Conservation (phyloP, 2,888 invertebrate species). For the Hecatera dysodea region DNA sequence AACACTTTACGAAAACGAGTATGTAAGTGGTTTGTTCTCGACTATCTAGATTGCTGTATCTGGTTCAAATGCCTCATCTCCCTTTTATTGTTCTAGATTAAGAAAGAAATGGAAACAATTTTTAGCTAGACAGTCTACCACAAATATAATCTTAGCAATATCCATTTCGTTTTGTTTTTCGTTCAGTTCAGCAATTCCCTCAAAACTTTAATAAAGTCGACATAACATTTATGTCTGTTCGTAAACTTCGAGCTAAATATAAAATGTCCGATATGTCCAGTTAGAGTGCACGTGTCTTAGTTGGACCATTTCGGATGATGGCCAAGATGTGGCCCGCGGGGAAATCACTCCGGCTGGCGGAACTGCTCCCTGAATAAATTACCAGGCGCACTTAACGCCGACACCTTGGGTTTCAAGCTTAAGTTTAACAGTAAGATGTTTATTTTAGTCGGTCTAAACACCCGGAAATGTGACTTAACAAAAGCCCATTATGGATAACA, state of each 20-base stretch:
- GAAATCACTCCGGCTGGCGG: conserved; percentile 52
- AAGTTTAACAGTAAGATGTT: conserved; percentile 18
- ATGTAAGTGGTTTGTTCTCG: background rate
- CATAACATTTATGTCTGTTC: background rate
- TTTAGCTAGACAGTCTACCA: background rate
- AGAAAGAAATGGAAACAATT: background rate
- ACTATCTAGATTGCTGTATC: background rate
- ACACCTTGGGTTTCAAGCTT: conserved; percentile 43
- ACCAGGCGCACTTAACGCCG: conserved; percentile 45
- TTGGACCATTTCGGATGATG: conserved; percentile 41
- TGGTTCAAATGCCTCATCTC: background rate
- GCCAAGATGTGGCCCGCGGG: conserved; percentile 45
- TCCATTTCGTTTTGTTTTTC: background rate
- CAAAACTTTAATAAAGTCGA: conserved; percentile 1
- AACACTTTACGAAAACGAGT: background rate
- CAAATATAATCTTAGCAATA: background rate
- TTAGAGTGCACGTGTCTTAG: conserved; percentile 15
- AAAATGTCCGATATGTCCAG: conserved; percentile 30
- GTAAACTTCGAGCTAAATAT: background rate
- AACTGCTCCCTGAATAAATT: conserved; percentile 57
- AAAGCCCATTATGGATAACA: too few species aligned
- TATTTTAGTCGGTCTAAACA: background rate
- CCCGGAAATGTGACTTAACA: too few species aligned
- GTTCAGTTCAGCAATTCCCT: background rate
- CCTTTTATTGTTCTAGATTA: background rate